Percentiles rank a stretch among this genome's conserved stretches.
Evolutionary conservation across 2,113 vertebrate genomes (phyloP).

Genomic region (Sphyrna mokarran): DNA sequence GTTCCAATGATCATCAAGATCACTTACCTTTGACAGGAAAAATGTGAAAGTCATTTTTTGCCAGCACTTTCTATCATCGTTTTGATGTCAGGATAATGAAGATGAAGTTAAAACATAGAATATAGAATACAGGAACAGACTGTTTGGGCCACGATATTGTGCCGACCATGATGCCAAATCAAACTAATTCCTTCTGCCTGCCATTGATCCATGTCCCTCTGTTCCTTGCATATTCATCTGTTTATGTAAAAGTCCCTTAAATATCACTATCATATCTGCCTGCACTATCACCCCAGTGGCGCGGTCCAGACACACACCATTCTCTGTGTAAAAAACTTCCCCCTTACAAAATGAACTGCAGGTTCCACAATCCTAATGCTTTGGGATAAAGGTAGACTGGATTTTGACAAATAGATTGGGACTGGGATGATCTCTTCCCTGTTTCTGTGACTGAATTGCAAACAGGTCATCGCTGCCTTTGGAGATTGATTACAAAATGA

Average conservation of each 20-base stretch:
- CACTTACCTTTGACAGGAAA: neutral
- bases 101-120: neutral
- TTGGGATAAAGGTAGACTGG: neutral
- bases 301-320: no score
- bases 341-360: neutral
- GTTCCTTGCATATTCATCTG: no score
- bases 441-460: neutral
- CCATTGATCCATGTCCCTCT: no score
- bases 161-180: no score
- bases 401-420: neutral
- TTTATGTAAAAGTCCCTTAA: no score
- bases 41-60: neutral
- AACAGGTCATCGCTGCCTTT: neutral
- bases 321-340: no score
- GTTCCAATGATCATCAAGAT: neutral
- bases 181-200: no score
- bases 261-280: no score
- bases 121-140: no score
- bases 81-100: no score
- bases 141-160: no score
- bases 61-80: neutral
- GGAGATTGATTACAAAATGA: neutral
- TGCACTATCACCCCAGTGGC: no score
- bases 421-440: neutral
- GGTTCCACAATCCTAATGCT: neutral